Evolutionary conservation across 2,797 vertebrate genomes (phyloP).

Genomic region (Lepilemur ruficaudatus): DNA sequence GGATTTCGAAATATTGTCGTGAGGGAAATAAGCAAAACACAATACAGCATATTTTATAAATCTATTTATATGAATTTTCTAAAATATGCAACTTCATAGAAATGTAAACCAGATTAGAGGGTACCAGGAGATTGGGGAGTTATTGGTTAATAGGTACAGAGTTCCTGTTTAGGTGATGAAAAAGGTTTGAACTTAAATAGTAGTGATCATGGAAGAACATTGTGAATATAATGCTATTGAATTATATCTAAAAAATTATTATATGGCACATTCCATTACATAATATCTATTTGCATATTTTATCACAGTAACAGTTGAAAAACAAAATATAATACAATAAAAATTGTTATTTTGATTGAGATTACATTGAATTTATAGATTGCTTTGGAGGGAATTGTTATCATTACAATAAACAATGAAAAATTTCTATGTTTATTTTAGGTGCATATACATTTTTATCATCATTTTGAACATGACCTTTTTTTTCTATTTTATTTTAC

Average conservation of each 20-base stretch:
- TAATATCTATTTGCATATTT: neutral
- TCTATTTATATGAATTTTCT: neutral
- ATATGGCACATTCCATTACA: neutral
- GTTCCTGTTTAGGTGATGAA: neutral
- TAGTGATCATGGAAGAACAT: neutral
- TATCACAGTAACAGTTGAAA: neutral
- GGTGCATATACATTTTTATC: neutral
- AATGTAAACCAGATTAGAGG: neutral
- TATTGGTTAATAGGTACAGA: neutral
- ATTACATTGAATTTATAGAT: neutral
- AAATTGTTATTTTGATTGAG: neutral
- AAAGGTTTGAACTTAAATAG: neutral
- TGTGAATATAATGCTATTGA: neutral
- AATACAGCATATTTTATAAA: neutral
- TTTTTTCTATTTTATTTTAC: neutral
- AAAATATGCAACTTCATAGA: neutral
- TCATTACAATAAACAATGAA: neutral
- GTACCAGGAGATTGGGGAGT: neutral
- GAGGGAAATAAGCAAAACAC: neutral
- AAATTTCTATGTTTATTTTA: neutral
- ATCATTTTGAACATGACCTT: neutral
- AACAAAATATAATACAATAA: neutral
- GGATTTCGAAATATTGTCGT: neutral
- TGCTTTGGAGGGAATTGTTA: neutral
- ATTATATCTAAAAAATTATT: neutral